Percentiles rank a stretch among this genome's conserved stretches.
Conservation (phyloP, 2,113 vertebrate species). For the Prionailurus bengalensis region DNA sequence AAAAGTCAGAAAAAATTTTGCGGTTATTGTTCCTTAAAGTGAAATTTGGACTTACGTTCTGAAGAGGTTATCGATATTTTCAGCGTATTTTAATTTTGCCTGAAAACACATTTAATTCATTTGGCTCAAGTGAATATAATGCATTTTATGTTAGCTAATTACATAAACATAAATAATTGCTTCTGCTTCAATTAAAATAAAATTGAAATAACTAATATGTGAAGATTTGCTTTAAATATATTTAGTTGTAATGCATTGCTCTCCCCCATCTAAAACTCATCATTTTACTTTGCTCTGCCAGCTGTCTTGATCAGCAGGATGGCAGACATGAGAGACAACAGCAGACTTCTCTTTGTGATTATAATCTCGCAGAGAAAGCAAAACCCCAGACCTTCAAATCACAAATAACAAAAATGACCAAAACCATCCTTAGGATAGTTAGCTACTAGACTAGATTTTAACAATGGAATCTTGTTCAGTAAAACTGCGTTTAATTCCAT, state of each 20-base stretch:
- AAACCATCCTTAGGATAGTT: not conserved
- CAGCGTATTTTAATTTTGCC: slow-evolving; percentile 37
- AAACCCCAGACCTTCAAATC: not conserved
- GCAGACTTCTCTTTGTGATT: not conserved
- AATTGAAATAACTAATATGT: not conserved
- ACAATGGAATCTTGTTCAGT: not conserved
- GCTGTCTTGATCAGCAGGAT: not conserved
- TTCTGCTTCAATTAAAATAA: slow-evolving; percentile 4
- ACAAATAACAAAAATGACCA: not conserved
- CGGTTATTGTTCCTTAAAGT: not conserved
- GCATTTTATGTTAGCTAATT: not conserved
- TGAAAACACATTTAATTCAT: slow-evolving; percentile 1
- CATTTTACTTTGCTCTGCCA: not conserved
- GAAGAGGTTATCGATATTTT: not conserved
- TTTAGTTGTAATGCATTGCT: not conserved
- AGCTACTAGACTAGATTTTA: not conserved
- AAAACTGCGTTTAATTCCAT: not conserved
- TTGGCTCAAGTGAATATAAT: not conserved
- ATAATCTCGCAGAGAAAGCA: not conserved
- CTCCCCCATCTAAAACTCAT: not conserved
- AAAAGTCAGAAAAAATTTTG: not conserved
- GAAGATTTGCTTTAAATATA: not conserved
- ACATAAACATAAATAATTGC: not conserved
- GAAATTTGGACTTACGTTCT: slow-evolving; percentile 1
- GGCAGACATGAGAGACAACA: not conserved